Conservation (phyloP, 2,888 invertebrate genomes). For the Euplexia lucipara region DNA sequence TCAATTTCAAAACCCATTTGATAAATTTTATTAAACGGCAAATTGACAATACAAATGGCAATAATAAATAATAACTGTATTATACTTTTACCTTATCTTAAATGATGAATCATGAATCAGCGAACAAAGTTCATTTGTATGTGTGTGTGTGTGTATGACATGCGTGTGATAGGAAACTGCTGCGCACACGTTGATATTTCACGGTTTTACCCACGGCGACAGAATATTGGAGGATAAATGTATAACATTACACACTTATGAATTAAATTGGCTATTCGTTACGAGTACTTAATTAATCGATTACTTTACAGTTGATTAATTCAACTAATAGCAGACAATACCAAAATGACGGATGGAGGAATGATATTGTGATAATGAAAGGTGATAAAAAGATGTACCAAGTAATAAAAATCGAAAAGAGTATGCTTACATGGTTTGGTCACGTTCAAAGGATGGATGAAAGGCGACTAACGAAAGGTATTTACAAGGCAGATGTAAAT, state of each 20-base stretch:
- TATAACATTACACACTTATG: not conserved
- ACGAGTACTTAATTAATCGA: slow-evolving; percentile 36
- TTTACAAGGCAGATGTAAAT: too few species aligned
- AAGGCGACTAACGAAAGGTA: too few species aligned
- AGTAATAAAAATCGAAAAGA: too few species aligned
- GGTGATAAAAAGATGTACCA: too few species aligned
- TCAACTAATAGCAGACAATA: not conserved
- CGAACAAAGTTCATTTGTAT: slow-evolving; percentile 36
- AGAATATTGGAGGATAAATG: slow-evolving; percentile 34
- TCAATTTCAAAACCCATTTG: not conserved
- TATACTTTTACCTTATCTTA: slow-evolving; percentile 42
- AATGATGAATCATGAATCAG: slow-evolving; percentile 37
- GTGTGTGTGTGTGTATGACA: not conserved
- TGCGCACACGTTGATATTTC: not conserved
- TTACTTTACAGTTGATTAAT: not conserved
- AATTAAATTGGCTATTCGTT: slow-evolving; percentile 23
- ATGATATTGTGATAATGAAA: too few species aligned
- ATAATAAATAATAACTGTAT: slow-evolving; percentile 7
- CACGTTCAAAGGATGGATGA: too few species aligned
- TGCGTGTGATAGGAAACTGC: slow-evolving; percentile 27
- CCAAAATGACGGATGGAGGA: too few species aligned
- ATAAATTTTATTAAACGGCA: not conserved
- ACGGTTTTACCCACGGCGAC: slow-evolving; percentile 43
- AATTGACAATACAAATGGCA: not conserved
- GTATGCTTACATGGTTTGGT: too few species aligned